These are phyloP conservation scores for Adelges cooleyi DNA, from an alignment of 1,140 invertebrate species.

Conservation along the genomic window DNA sequence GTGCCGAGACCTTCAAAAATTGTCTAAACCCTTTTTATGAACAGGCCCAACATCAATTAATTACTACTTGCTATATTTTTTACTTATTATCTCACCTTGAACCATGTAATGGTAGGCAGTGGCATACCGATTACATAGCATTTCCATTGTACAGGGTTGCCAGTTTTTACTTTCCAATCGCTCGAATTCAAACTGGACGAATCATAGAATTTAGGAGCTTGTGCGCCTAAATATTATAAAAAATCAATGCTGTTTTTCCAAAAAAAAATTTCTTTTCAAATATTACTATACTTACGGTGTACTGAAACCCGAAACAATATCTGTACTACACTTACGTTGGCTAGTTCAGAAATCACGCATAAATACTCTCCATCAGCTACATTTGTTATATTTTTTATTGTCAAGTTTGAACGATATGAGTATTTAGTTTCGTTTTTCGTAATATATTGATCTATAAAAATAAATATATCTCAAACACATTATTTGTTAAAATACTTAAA, in stretches of 20 bases:
- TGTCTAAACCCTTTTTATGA: no score
- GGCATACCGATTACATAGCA: conserved; percentile 40
- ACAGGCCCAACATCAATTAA: no score
- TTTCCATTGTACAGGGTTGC: conserved; percentile 37
- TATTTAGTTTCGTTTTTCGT: neutral
- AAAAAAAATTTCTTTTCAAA: no score
- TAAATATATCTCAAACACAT: neutral
- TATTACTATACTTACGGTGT: neutral
- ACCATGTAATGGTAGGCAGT: conserved; percentile 40
- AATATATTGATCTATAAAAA: neutral
- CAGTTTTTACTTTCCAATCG: conserved; percentile 29
- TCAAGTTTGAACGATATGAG: neutral
- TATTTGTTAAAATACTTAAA: no score
- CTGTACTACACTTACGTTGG: neutral
- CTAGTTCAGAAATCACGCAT: neutral
- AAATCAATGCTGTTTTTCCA: no score
- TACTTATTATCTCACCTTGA: conserved; percentile 37
- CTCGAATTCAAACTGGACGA: conserved; percentile 15
- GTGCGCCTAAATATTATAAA: neutral
- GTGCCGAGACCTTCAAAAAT: no score
- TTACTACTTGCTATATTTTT: neutral
- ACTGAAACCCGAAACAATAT: neutral
- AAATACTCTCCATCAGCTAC: conserved; percentile 6
- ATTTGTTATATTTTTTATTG: conserved; percentile 16
- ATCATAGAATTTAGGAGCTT: neutral